Conservation (phyloP, 1,140 invertebrate genomes). For the Bombus sibiricus region DNA sequence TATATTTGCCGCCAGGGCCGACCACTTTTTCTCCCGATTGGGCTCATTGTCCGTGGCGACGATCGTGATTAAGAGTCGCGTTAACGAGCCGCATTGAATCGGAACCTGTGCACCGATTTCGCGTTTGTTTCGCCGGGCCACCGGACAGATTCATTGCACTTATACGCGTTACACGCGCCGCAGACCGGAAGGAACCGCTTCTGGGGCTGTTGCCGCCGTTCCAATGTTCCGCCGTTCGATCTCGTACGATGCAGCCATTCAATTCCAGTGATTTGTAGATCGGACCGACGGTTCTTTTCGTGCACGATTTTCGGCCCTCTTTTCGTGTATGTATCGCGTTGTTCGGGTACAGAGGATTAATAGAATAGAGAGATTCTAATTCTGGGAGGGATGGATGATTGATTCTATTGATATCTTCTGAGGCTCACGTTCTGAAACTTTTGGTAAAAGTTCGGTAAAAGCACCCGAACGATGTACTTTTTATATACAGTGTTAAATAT, state of each 20-base stretch:
- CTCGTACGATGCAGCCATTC: slow-evolving; percentile 1
- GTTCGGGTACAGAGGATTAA: not conserved
- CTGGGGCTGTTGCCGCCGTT: not conserved
- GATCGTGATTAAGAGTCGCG: slow-evolving; percentile 76
- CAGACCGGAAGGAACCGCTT: slow-evolving; percentile 52
- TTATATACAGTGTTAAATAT: too few relatives aligned
- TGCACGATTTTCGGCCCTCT: not conserved
- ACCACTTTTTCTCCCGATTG: slow-evolving; percentile 75
- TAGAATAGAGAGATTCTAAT: not conserved
- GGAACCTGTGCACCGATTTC: slow-evolving; percentile 25
- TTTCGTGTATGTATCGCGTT: not conserved
- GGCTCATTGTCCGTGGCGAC: slow-evolving; percentile 72
- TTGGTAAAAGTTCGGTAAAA: too few relatives aligned
- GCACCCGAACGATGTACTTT: too few relatives aligned
- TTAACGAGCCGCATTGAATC: slow-evolving; percentile 77
- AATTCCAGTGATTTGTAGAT: slow-evolving; percentile 26
- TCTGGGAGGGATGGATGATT: too few relatives aligned
- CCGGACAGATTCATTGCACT: slow-evolving; percentile 61
- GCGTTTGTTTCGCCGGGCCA: slow-evolving; percentile 56
- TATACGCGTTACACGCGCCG: slow-evolving; percentile 57
- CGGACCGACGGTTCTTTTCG: slow-evolving; percentile 17
- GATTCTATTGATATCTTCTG: not conserved
- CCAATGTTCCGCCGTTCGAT: not conserved
- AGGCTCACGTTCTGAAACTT: too few relatives aligned
- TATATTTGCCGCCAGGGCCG: slow-evolving; percentile 71